Conservation (phyloP, 2,113 vertebrate genomes). For the Thamnaconus septentrionalis region DNA sequence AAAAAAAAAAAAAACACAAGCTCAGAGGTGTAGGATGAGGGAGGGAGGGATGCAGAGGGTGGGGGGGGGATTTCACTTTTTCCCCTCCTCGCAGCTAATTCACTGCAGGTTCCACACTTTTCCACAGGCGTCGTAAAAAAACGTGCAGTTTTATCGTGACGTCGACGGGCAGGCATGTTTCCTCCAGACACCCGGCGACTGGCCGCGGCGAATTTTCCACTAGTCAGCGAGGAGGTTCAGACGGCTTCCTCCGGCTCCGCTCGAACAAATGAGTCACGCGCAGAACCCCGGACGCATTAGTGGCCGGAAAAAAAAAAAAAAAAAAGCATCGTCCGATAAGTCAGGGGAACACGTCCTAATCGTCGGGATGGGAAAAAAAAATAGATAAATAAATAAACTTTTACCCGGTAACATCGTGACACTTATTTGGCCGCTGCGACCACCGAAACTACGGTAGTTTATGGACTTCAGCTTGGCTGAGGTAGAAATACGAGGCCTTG, state of each 20-base stretch:
- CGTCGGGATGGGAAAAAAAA: too few relatives aligned
- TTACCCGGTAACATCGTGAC: too few relatives aligned
- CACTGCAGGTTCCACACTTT: constrained; percentile 62
- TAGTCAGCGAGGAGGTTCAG: constrained; percentile 40
- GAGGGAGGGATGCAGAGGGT: constrained; percentile 12
- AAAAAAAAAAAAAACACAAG: constrained; percentile 8
- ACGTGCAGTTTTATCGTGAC: constrained; percentile 45
- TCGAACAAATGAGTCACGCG: constrained; percentile 54
- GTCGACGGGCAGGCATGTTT: constrained; percentile 38
- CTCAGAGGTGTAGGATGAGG: constrained; percentile 21
- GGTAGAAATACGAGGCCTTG: constrained; percentile 60
- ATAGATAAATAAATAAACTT: too few relatives aligned
- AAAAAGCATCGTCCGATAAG: too few relatives aligned
- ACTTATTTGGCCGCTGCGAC: too few relatives aligned
- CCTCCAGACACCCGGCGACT: constrained; percentile 13
- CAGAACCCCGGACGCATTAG: constrained; percentile 34
- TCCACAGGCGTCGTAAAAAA: constrained; percentile 54
- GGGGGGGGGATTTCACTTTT: constrained; percentile 44
- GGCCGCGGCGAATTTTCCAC: constrained; percentile 71
- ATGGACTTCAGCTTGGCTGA: constrained; percentile 66
- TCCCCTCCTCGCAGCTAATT: constrained; percentile 63
- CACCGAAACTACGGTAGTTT: constrained; percentile 22
- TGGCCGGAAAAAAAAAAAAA: background rate
- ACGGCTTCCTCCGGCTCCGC: constrained; percentile 36
- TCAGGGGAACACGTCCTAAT: too few relatives aligned